Conservation (phyloP, 2,888 invertebrate genomes). For the Eledona agricola region DNA sequence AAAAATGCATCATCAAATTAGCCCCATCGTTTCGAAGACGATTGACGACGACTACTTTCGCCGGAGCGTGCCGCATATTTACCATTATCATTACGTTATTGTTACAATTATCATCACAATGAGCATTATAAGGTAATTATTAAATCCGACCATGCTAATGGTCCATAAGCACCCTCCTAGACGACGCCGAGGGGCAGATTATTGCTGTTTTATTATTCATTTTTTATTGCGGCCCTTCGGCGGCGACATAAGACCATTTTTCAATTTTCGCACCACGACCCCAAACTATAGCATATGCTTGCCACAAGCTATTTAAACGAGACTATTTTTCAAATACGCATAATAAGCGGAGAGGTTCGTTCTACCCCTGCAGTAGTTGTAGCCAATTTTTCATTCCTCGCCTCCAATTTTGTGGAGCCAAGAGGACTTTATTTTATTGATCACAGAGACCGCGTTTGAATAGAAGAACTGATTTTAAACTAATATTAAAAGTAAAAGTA, state of each 20-base stretch:
- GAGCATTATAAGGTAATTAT: slow-evolving; percentile 60
- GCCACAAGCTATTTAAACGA: too few species aligned
- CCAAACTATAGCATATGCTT: too few species aligned
- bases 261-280: slow-evolving; percentile 14
- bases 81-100: slow-evolving; percentile 37
- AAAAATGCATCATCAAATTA: slow-evolving; percentile 27
- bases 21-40: slow-evolving; percentile 18
- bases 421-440: too few species aligned
- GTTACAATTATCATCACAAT: slow-evolving; percentile 57
- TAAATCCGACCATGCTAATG: slow-evolving; percentile 51
- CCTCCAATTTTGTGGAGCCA: too few species aligned
- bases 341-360: too few species aligned
- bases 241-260: slow-evolving; percentile 9
- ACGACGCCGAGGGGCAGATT: slow-evolving; percentile 23
- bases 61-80: slow-evolving; percentile 36
- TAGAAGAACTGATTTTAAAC: too few species aligned
- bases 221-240: slow-evolving; percentile 27
- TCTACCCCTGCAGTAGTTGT: too few species aligned
- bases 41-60: slow-evolving; percentile 18
- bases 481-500: too few species aligned
- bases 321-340: too few species aligned
- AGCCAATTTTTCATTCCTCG: too few species aligned
- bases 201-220: slow-evolving; percentile 33
- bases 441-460: too few species aligned
- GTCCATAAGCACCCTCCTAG: slow-evolving; percentile 19